Percentiles rank a stretch among this genome's conserved stretches.
Conservation (phyloP, 1,140 invertebrate genomes). For the Eupeodes corollae region DNA sequence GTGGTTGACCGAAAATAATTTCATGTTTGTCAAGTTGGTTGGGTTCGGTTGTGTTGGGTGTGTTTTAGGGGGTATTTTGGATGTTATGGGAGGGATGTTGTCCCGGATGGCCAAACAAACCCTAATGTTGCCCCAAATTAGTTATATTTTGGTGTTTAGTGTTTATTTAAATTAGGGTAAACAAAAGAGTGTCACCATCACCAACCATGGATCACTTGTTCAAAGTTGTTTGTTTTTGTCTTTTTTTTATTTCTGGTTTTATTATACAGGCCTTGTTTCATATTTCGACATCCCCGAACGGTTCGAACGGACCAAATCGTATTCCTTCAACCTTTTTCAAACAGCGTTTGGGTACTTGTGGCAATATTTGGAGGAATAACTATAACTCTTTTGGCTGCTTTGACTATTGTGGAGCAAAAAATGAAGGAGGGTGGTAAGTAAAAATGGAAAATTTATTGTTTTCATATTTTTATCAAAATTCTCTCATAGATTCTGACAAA, state of each 20-base stretch:
- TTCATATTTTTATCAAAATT: neutral
- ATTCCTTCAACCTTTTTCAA: conserved; percentile 45
- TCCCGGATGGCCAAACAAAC: no score
- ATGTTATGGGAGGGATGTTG: no score
- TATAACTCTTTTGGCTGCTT: conserved; percentile 25
- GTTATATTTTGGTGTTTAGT: no score
- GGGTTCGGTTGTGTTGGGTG: no score
- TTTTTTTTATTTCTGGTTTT: conserved; percentile 4
- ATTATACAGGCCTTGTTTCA: conserved; percentile 43
- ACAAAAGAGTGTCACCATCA: neutral
- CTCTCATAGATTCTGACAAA: neutral
- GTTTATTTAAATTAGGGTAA: no score
- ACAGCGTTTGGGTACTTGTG: conserved; percentile 44
- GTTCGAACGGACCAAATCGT: conserved; percentile 46
- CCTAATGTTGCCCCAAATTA: no score
- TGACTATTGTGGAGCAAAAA: conserved; percentile 27
- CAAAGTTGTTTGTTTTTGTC: conserved; percentile 1
- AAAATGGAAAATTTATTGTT: neutral
- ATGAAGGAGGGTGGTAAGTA: neutral
- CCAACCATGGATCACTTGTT: neutral
- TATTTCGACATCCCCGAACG: conserved; percentile 54
- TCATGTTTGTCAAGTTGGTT: no score
- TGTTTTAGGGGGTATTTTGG: no score
- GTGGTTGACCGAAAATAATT: no score
- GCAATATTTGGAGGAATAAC: conserved; percentile 26